phyloP scores from a whole-genome alignment of 2,888 invertebrate genomes.

The Hypomecis atomaria region DNA sequence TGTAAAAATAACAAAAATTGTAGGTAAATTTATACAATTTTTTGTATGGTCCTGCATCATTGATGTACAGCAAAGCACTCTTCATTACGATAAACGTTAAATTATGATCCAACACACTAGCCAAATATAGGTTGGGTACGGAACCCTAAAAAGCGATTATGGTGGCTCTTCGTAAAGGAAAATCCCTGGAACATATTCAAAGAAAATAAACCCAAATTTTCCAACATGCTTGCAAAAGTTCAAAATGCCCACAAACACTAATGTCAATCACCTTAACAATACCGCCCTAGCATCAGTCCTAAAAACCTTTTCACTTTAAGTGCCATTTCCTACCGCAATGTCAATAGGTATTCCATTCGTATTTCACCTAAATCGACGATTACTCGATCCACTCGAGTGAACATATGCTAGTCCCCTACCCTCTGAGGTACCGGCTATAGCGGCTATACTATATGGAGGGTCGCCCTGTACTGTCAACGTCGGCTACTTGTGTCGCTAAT shows the following conservation, averaged over 20 bases:
- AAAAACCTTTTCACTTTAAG: slow-evolving; percentile 20
- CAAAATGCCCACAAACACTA: background rate
- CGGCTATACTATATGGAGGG: background rate
- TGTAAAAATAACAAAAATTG: no score
- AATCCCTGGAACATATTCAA: no score
- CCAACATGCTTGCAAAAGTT: background rate
- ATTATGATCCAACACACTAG: no score
- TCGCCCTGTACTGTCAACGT: background rate
- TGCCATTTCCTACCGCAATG: slow-evolving; percentile 22
- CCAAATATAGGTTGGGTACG: no score
- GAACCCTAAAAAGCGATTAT: no score
- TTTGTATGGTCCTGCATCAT: no score
- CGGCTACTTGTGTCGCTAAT: background rate
- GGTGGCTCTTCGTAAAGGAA: no score
- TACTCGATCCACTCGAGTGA: slow-evolving; percentile 33
- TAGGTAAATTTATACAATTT: no score
- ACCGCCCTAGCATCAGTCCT: slow-evolving; percentile 10
- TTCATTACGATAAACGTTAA: no score
- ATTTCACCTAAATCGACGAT: slow-evolving; percentile 41
- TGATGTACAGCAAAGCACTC: no score
- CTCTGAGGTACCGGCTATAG: slow-evolving; percentile 7
- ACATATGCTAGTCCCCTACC: slow-evolving; percentile 37
- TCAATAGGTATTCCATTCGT: slow-evolving; percentile 33
- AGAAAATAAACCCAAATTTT: no score
- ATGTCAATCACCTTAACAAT: slow-evolving; percentile 1